phyloP scores from a whole-genome alignment of 2,113 vertebrate genomes.

The Microcebus griseorufus region DNA sequence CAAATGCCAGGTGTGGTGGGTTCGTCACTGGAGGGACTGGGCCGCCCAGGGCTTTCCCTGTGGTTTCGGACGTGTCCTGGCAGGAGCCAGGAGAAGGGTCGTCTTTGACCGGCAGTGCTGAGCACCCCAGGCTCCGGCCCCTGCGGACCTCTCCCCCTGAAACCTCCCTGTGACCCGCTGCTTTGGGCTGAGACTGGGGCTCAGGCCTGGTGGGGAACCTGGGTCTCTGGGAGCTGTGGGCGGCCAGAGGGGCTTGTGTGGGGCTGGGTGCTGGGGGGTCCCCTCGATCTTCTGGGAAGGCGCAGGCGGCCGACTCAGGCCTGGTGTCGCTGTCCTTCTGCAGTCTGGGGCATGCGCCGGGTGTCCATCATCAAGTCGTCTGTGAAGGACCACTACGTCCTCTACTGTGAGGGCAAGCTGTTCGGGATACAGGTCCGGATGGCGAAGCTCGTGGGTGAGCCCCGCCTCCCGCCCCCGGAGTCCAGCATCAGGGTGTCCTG shows the following conservation, averaged over 20 bases:
- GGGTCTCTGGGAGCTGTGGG: not conserved
- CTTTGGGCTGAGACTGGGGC: not conserved
- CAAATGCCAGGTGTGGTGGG: rapidly evolving
- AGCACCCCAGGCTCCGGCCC: not conserved
- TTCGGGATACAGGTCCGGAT: rapidly evolving
- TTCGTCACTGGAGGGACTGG: not conserved
- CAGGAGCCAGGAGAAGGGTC: not conserved
- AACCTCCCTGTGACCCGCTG: rapidly evolving
- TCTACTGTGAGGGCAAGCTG: not conserved
- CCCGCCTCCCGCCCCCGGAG: not conserved
- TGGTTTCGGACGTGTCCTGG: rapidly evolving
- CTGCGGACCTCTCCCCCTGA: rapidly evolving
- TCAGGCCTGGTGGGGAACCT: not conserved
- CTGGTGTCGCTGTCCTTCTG: rapidly evolving
- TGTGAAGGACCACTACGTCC: not conserved
- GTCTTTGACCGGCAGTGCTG: rapidly evolving
- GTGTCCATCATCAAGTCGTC: rapidly evolving
- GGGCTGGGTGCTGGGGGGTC: rapidly evolving
- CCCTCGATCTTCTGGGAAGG: not conserved
- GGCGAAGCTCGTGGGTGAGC: conserved; percentile 51
- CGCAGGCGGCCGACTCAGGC: rapidly evolving
- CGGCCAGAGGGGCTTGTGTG: rapidly evolving
- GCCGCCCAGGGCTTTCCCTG: rapidly evolving
- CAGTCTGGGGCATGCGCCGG: not conserved
- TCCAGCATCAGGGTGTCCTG: not conserved